Conservation (phyloP, 2,113 vertebrate genomes). For the Chunga burmeisteri region DNA sequence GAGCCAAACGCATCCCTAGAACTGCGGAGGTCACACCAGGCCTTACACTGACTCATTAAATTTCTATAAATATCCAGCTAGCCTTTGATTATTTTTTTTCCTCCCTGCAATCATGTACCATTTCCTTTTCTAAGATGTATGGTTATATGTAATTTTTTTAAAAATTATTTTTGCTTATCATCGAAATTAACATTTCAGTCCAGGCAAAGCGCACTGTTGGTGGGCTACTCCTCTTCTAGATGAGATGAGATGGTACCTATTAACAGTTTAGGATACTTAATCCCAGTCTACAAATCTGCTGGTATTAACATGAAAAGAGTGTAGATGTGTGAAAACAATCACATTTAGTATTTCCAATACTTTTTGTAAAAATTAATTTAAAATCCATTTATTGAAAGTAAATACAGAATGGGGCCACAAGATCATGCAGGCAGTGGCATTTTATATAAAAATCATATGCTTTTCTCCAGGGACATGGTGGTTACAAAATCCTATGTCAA, state of each 20-base stretch:
- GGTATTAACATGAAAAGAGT: background rate
- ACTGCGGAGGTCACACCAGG: conserved; percentile 29
- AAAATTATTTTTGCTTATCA: background rate
- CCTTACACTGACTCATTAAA: background rate
- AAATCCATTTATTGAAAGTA: background rate
- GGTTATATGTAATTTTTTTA: background rate
- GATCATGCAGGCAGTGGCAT: background rate
- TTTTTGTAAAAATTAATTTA: background rate
- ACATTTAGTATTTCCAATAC: background rate
- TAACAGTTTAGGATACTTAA: background rate
- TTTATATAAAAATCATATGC: background rate
- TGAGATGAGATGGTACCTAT: background rate
- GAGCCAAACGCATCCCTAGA: conserved; percentile 1
- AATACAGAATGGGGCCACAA: background rate
- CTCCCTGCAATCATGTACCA: background rate
- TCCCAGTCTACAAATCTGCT: background rate
- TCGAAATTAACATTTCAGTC: background rate
- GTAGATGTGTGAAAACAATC: background rate
- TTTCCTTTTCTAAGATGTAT: background rate
- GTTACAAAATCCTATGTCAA: background rate
- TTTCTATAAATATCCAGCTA: background rate
- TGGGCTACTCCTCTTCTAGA: background rate
- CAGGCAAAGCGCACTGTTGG: background rate
- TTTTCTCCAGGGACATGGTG: background rate
- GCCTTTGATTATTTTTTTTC: background rate